Conservation (phyloP, 2,113 vertebrate species). For the Paedocypris sp. region DNA sequence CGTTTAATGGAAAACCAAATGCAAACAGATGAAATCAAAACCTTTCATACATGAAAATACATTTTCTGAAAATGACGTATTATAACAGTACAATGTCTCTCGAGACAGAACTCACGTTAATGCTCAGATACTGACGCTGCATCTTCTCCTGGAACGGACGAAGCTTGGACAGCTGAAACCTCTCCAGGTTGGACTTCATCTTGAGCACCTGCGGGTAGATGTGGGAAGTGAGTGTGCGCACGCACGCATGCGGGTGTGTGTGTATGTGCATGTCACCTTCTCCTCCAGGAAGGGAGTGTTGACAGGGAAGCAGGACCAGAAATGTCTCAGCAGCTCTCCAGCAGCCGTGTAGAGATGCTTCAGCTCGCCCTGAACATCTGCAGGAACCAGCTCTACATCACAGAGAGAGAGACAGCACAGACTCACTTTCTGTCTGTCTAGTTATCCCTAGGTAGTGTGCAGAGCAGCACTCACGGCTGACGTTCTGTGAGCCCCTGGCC, state of each 20-base stretch:
- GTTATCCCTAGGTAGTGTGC: neutral
- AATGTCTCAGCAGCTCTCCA: slow-evolving; percentile 88
- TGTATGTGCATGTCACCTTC: slow-evolving; percentile 62
- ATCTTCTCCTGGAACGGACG: slow-evolving; percentile 94
- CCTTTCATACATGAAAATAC: neutral
- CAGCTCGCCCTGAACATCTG: slow-evolving; percentile 82
- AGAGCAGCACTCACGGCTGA: slow-evolving; percentile 73
- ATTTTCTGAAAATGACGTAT: too few relatives aligned
- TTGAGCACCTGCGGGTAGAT: slow-evolving; percentile 70
- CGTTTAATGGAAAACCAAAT: too few relatives aligned
- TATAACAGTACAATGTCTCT: too few relatives aligned
- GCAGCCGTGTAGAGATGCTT: slow-evolving; percentile 90
- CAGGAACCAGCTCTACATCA: slow-evolving; percentile 82
- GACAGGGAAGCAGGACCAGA: slow-evolving; percentile 97
- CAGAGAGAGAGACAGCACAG: neutral
- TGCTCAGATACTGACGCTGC: slow-evolving; percentile 90
- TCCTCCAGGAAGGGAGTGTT: slow-evolving; percentile 94
- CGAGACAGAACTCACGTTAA: too few relatives aligned
- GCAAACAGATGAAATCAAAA: too few relatives aligned
- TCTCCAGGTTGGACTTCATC: slow-evolving; percentile 93
- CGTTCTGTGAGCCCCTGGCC: slow-evolving; percentile 81
- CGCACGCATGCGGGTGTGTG: too few relatives aligned
- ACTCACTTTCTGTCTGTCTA: neutral
- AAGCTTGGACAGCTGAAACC: slow-evolving; percentile 91
- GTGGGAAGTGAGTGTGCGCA: neutral